phyloP scores from a whole-genome alignment of 1,140 invertebrate species.

The Drosophila obscura region DNA sequence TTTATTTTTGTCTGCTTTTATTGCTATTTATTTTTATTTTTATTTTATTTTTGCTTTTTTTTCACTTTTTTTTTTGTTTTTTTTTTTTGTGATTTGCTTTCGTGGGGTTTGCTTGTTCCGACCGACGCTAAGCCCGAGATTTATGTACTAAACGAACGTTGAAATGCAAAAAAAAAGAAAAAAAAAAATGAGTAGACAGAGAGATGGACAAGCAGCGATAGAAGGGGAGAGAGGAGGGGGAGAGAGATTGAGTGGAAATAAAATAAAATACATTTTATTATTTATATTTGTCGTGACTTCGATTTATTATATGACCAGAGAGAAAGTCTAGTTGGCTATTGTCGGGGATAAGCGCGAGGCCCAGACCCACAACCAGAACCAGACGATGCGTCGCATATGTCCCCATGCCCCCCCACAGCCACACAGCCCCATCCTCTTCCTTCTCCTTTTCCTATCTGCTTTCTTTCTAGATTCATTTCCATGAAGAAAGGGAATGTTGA shows the following conservation, averaged over 20 bases:
- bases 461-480: no score
- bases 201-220: neutral
- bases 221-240: neutral
- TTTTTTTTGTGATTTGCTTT: slow-evolving; percentile 4
- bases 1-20: slow-evolving; percentile 24
- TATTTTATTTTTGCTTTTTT: slow-evolving; percentile 15
- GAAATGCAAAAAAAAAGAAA: slow-evolving; percentile 65
- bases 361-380: no score
- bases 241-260: slow-evolving; percentile 49
- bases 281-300: slow-evolving; percentile 81
- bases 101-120: slow-evolving; percentile 22
- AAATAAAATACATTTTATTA: slow-evolving; percentile 81
- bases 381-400: no score
- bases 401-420: no score
- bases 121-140: slow-evolving; percentile 74
- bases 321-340: no score
- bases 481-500: no score
- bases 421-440: no score
- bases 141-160: slow-evolving; percentile 76
- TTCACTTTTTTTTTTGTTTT: slow-evolving; percentile 25
- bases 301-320: slow-evolving; percentile 68
- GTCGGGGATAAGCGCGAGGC: no score
- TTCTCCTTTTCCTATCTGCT: no score
- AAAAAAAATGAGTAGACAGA: neutral
- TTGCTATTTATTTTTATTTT: slow-evolving; percentile 42